A percentile compares a stretch with the other conserved stretches of the same genome.
These are phyloP conservation scores for Drosophila koepferae DNA, from an alignment of 2,888 invertebrate species.

Conservation along the genomic window DNA sequence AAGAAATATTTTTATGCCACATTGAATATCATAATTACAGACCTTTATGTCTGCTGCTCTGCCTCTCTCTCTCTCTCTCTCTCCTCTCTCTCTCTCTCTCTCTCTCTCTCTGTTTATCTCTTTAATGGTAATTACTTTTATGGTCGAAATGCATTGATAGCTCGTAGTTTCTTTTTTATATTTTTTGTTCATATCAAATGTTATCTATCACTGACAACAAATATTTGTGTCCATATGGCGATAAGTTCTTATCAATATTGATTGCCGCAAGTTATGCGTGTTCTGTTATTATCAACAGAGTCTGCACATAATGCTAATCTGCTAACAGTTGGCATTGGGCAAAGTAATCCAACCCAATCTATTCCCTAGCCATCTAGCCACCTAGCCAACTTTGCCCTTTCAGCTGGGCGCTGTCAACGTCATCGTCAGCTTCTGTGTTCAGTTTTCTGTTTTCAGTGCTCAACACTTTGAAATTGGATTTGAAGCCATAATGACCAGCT, in stretches of 20 bases:
- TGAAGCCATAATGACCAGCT: conserved; percentile 63
- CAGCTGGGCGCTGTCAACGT: conserved; percentile 10
- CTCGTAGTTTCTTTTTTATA: background rate
- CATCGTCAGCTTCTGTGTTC: conserved; percentile 11
- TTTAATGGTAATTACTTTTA: conserved; percentile 28
- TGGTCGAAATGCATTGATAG: conserved; percentile 52
- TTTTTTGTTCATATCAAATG: conserved; percentile 3
- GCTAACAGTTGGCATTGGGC: conserved; percentile 16
- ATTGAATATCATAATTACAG: conserved; percentile 59
- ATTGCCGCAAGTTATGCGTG: conserved; percentile 13
- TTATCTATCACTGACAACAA: conserved; percentile 48
- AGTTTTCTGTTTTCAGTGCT: conserved; percentile 17
- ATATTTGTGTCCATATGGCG: conserved; percentile 62
- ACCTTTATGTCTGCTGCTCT: conserved; percentile 10
- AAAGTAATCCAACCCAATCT: background rate
- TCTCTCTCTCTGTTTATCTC: background rate
- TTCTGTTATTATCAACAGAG: conserved; percentile 9
- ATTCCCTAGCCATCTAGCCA: background rate
- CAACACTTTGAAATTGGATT: conserved; percentile 72
- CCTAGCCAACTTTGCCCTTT: background rate
- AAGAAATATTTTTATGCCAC: conserved; percentile 38
- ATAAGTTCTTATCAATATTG: conserved; percentile 41
- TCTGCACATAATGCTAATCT: conserved; percentile 32
- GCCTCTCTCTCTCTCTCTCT: background rate
- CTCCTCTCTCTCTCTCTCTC: background rate